phyloP scores from a whole-genome alignment of 92 coral and sea anemone species.

The Umimayanthus kanabou region DNA sequence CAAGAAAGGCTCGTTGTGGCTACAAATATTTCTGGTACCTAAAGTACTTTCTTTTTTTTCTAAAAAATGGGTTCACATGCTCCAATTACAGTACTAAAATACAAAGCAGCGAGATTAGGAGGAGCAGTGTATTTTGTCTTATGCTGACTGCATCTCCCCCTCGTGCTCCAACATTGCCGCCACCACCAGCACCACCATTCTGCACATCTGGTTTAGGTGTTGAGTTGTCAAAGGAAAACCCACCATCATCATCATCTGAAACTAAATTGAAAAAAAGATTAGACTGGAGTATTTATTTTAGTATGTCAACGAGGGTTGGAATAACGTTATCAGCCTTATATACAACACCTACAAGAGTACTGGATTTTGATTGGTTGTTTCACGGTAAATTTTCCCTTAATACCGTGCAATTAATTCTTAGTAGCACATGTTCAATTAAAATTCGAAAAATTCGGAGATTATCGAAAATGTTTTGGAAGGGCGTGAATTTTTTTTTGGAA shows the following conservation, averaged over 20 bases:
- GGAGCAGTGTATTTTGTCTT: conserved; percentile 14
- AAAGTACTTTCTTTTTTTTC: too few relatives aligned
- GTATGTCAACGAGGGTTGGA: neutral
- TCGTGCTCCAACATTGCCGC: conserved; percentile 1
- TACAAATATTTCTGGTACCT: neutral
- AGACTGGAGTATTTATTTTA: neutral
- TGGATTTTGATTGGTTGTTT: too few relatives aligned
- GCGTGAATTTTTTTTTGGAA: too few relatives aligned
- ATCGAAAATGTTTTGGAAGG: too few relatives aligned
- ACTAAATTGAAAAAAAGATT: neutral
- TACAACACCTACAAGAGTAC: too few relatives aligned
- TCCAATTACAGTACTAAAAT: conserved; percentile 8
- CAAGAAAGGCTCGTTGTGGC: neutral
- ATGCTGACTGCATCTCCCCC: conserved; percentile 24
- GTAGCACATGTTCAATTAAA: too few relatives aligned
- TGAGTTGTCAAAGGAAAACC: neutral
- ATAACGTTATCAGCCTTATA: too few relatives aligned
- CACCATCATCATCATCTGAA: neutral
- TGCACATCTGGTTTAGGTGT: conserved; percentile 4
- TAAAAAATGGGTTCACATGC: neutral
- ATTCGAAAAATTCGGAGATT: too few relatives aligned
- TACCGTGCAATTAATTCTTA: too few relatives aligned
- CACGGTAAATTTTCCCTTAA: too few relatives aligned
- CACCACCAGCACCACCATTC: neutral
- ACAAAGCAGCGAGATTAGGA: conserved; percentile 4